Conservation (phyloP, 1,140 invertebrate genomes). For the Bombus pyrosoma region DNA sequence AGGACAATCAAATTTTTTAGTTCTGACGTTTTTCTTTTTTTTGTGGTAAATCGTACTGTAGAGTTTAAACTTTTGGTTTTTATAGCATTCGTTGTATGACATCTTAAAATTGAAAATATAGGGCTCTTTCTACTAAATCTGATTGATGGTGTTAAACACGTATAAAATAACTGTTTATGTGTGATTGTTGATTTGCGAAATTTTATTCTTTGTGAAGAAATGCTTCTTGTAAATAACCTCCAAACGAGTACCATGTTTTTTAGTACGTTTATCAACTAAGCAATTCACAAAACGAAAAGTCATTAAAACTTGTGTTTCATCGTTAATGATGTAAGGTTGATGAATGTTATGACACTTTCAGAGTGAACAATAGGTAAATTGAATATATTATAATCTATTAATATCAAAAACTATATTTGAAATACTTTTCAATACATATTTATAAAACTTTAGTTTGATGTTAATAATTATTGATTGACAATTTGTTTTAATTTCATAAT, state of each 20-base stretch:
- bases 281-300: conserved; percentile 29
- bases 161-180: conserved; percentile 13
- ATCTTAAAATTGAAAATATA: conserved; percentile 27
- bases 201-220: neutral
- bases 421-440: neutral
- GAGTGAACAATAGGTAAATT: neutral
- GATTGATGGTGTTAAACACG: neutral
- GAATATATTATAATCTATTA: neutral
- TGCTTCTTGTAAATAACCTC: conserved; percentile 1
- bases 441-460: neutral
- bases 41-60: conserved; percentile 71
- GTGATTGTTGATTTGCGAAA: neutral
- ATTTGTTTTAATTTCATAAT: neutral
- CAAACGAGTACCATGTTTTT: conserved; percentile 24
- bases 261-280: neutral
- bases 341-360: conserved; percentile 7
- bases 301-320: conserved; percentile 9
- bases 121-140: neutral
- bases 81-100: conserved; percentile 21
- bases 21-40: conserved; percentile 83
- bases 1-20: conserved; percentile 85
- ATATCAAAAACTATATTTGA: neutral
- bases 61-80: conserved; percentile 23
- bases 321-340: neutral
- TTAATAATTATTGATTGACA: neutral